Percentiles rank a stretch among this genome's conserved stretches.
phyloP scores from a whole-genome alignment of 1,140 invertebrate species.

The Philotrypesis tridentata region DNA sequence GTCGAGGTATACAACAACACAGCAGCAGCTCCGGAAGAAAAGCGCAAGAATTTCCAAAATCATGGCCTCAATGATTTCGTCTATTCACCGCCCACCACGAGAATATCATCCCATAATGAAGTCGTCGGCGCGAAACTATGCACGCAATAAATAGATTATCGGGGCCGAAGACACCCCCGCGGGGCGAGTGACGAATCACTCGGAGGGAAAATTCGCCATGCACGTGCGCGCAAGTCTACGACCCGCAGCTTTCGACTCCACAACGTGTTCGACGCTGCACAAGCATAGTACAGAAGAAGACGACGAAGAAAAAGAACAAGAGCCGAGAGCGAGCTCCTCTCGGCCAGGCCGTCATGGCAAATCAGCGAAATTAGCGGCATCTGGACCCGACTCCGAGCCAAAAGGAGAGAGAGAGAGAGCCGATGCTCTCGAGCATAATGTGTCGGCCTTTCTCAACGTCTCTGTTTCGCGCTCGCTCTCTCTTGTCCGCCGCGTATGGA shows the following conservation, averaged over 20 bases:
- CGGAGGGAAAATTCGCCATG: not conserved
- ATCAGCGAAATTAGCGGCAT: conserved; percentile 68
- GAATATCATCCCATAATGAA: not conserved
- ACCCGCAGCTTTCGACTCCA: not conserved
- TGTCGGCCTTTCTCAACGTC: conserved; percentile 41
- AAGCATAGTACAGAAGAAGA: no score
- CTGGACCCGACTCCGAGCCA: conserved; percentile 49
- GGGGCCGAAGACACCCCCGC: conserved; percentile 56
- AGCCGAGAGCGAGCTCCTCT: not conserved
- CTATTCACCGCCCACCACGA: no score
- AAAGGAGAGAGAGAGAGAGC: not conserved
- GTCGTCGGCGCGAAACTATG: conserved; percentile 59
- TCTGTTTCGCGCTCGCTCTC: not conserved
- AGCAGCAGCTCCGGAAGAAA: no score
- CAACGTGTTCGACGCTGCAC: not conserved
- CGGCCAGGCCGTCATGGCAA: conserved; percentile 61
- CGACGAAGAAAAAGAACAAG: conserved; percentile 12
- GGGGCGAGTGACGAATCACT: conserved; percentile 62
- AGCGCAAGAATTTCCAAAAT: no score
- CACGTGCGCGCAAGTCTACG: not conserved
- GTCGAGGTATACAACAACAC: no score
- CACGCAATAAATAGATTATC: conserved; percentile 71
- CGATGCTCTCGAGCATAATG: conserved; percentile 19
- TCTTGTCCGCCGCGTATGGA: no score
- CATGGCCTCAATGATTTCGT: no score